Base-by-base conservation (phyloP, 2,888 invertebrate species). In the Nowickia ferox region DNA sequence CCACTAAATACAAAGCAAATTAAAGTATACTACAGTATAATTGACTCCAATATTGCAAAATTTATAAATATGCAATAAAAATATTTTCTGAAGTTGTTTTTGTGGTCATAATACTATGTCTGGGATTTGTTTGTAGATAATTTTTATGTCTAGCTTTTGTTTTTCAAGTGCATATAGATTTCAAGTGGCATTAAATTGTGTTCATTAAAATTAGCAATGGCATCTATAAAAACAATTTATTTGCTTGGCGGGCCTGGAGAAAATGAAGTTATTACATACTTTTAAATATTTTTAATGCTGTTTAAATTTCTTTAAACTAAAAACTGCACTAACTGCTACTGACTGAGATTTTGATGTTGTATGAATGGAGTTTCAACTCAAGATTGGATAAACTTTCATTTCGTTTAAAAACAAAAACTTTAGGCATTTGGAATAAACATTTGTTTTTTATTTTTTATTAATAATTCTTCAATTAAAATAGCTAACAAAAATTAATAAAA, bases 131-230 rank as follows among this genome's bases (percentile, higher is more conserved):
- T 65, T 65, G 15, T 19, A 44, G 53, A 71, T 48, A 76, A 71
- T 48, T 63, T 76, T 42, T n/a, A 57, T 65, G n/a, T 48, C 30
- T 48, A 17, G 15, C 40, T 57, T 22, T 42, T 57, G n/a, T 63
- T 46, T 65, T 81, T 84, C 76, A 84, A 84, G 80, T 72, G 76
- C 38, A 81, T 40, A 22, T 11, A 57, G 19, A 46, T 69, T 66
- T 81, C 80, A 84, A 84, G 84, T 84, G 79, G 75, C 57, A 55
- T 74, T 57, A 40, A 75, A 75, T 63, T 68, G n/a, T 55, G 51
- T 63, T 19, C 51, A 65, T 75, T 57, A 65, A 71, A 51, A 19
- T 65, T 65, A 46, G 55, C 63, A 61, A 69, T 59, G 53, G 17
- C n/a, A 48, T 44, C 46, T 42, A 42, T 19, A 66, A 65, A 30